Conservation (phyloP, 2,113 vertebrate genomes). For the Oceanites oceanicus region DNA sequence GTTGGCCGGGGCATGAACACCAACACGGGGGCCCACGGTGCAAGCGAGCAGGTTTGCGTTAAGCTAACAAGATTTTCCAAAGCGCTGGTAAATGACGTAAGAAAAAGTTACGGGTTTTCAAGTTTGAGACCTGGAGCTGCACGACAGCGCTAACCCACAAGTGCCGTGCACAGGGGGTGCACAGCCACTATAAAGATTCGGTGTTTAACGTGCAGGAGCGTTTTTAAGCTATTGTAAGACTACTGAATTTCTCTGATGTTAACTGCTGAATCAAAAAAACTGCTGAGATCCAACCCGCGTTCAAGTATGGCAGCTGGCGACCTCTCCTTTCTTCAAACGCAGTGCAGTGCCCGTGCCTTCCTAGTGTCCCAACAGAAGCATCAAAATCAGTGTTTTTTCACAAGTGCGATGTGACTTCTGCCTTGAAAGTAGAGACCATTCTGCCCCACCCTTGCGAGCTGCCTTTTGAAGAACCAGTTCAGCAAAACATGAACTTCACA, state of each 20-base stretch:
- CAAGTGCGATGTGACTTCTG: neutral
- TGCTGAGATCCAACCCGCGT: neutral
- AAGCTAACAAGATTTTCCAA: fast-evolving
- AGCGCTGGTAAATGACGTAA: no score
- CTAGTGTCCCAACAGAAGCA: neutral
- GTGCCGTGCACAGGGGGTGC: no score
- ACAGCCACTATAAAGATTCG: fast-evolving
- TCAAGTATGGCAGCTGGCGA: neutral
- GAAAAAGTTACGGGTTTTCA: neutral
- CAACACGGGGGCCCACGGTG: neutral
- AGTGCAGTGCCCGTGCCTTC: fast-evolving
- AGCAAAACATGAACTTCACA: neutral
- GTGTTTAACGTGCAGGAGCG: fast-evolving
- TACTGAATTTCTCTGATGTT: neutral
- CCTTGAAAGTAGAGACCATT: neutral
- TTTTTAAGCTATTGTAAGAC: neutral
- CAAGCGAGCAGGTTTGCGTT: neutral
- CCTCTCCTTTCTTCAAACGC: neutral
- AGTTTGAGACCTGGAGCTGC: neutral
- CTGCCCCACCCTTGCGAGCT: neutral
- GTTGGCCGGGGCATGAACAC: neutral
- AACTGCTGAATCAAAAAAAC: neutral
- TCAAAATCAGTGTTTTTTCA: neutral
- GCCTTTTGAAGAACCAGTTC: neutral
- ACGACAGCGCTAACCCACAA: fast-evolving